Conservation (phyloP, 2,113 vertebrate genomes). For the Xenopus laevis region DNA sequence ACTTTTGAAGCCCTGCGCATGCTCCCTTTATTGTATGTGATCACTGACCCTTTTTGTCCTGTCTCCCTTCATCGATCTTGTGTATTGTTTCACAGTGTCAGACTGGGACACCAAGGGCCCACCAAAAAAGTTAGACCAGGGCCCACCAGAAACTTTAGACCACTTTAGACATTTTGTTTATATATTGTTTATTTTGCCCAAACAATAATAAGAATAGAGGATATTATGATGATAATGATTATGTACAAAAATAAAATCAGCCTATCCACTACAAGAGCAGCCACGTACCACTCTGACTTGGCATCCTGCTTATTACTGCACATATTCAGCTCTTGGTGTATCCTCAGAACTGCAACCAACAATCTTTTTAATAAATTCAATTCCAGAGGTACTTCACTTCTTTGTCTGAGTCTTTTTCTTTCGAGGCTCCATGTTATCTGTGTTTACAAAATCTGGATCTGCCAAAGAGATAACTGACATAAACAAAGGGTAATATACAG, state of each 20-base stretch:
- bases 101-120: no score
- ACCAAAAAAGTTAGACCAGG: no score
- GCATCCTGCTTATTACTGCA: not conserved
- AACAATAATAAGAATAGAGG: constrained; percentile 8
- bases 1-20: no score
- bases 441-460: not conserved
- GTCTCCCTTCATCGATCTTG: no score
- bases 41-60: no score
- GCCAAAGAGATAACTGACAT: no score
- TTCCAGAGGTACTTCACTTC: not conserved
- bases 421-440: not conserved
- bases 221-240: constrained; percentile 1
- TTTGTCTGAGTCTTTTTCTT: no score
- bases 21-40: no score
- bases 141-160: no score
- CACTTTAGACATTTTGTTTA: no score
- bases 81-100: no score
- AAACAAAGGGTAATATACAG: not conserved
- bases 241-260: constrained; percentile 21
- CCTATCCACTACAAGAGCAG: constrained; percentile 18
- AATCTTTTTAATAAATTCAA: constrained; percentile 26
- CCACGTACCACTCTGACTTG: constrained; percentile 28
- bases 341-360: constrained; percentile 13
- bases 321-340: not conserved
- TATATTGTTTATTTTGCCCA: constrained; percentile 20